Evolutionary conservation across 2,888 invertebrate genomes (phyloP).

Genomic region (Sabatieria punctata): DNA sequence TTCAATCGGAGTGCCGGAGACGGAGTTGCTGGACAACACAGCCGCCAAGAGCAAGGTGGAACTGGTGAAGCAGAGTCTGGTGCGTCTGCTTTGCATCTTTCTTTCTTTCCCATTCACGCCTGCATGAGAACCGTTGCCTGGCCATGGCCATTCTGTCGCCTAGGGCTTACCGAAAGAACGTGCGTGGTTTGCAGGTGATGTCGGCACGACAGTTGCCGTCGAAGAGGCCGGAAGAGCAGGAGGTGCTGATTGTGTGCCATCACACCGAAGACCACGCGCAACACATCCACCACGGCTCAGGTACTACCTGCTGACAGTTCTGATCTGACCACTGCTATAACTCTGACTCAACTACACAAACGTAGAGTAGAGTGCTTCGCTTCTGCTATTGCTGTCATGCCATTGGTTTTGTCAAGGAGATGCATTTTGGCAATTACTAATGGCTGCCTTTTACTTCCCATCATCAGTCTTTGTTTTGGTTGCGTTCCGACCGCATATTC

Average conservation of each 20-base stretch:
- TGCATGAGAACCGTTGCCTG: too few relatives aligned
- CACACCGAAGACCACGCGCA: conserved; percentile 23
- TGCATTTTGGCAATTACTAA: too few relatives aligned
- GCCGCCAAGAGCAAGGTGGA: conserved; percentile 67
- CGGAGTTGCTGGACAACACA: conserved; percentile 67
- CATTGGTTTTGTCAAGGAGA: too few relatives aligned
- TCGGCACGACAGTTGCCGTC: conserved; percentile 5
- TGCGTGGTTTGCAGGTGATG: conserved; percentile 7
- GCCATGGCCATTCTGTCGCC: not conserved
- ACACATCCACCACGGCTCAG: not conserved
- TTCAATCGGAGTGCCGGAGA: conserved; percentile 58
- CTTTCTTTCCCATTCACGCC: too few relatives aligned
- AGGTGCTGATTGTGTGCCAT: conserved; percentile 8
- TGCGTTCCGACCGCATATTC: too few relatives aligned
- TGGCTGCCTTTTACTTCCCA: too few relatives aligned
- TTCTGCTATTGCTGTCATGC: too few relatives aligned
- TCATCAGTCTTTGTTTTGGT: too few relatives aligned
- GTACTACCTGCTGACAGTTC: not conserved
- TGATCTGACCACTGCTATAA: too few relatives aligned
- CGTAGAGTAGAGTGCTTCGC: too few relatives aligned
- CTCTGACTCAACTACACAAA: too few relatives aligned
- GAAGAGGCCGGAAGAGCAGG: conserved; percentile 1
- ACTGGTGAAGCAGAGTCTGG: conserved; percentile 47
- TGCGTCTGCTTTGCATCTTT: conserved; percentile 1
- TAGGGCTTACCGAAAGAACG: not conserved